phyloP scores from a whole-genome alignment of 2,113 vertebrate genomes.

The Nycticebus coucang region DNA sequence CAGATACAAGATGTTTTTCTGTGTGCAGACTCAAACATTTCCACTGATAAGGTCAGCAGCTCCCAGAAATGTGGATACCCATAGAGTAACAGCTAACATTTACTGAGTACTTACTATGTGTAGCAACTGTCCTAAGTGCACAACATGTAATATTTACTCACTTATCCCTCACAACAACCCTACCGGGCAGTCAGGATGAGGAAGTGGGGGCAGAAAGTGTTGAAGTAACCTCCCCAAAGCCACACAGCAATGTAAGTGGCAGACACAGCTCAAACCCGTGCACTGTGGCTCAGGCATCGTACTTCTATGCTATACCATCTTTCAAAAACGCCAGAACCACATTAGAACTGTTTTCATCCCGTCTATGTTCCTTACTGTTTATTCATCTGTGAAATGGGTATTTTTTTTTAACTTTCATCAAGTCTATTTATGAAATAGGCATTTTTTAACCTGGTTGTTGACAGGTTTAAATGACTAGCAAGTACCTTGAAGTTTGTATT shows the following conservation, averaged over 20 bases:
- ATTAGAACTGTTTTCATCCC: not conserved
- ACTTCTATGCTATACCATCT: not conserved
- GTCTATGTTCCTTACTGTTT: not conserved
- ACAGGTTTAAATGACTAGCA: not conserved
- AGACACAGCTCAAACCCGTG: not conserved
- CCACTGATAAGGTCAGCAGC: not conserved
- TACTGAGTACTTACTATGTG: not conserved
- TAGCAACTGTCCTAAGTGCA: not conserved
- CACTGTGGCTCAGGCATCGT: not conserved
- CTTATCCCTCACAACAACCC: not conserved
- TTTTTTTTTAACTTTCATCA: not conserved
- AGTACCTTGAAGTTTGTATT: not conserved
- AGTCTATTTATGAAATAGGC: not conserved
- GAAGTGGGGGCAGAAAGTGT: not conserved
- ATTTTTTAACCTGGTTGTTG: not conserved
- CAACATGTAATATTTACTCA: no score
- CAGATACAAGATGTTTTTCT: not conserved
- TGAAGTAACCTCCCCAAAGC: not conserved
- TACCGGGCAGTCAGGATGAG: not conserved
- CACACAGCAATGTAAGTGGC: not conserved
- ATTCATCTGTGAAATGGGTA: not conserved
- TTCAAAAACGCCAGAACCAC: not conserved
- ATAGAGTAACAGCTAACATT: not conserved
- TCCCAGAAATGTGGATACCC: not conserved
- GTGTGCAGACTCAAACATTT: not conserved